These are phyloP conservation scores for Dicycla oo DNA, from an alignment of 2,888 invertebrate species.

Conservation along the genomic window DNA sequence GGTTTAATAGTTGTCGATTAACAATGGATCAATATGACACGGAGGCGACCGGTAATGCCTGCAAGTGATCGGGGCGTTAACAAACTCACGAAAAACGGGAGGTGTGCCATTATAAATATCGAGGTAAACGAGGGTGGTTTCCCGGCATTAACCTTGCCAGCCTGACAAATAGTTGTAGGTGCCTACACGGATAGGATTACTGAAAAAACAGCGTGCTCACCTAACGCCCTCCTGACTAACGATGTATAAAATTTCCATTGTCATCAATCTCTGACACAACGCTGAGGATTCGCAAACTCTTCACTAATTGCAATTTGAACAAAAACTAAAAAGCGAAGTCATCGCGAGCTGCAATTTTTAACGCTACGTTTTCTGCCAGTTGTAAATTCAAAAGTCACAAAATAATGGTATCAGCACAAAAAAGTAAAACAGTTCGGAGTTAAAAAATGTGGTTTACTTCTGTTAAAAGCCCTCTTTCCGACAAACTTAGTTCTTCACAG, in stretches of 20 bases:
- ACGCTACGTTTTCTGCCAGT: conserved; percentile 81
- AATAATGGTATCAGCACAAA: conserved; percentile 67
- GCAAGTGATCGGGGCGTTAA: conserved; percentile 58
- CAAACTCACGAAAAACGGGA: conserved; percentile 54
- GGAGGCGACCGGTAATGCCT: conserved; percentile 49
- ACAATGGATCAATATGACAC: conserved; percentile 70
- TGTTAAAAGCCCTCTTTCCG: conserved; percentile 40
- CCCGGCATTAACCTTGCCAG: conserved; percentile 74
- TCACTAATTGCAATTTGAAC: conserved; percentile 90
- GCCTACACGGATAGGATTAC: conserved; percentile 84
- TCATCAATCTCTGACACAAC: conserved; percentile 90
- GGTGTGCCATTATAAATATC: conserved; percentile 67
- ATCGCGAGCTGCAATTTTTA: conserved; percentile 87
- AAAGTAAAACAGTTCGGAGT: conserved; percentile 58
- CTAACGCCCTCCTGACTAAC: conserved; percentile 88
- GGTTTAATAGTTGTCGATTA: conserved; percentile 78
- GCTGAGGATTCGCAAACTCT: conserved; percentile 89
- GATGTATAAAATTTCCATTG: conserved; percentile 91
- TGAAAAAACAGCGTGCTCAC: conserved; percentile 87
- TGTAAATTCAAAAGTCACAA: conserved; percentile 72
- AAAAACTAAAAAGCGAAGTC: conserved; percentile 89
- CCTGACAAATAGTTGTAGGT: conserved; percentile 79
- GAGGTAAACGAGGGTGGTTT: conserved; percentile 71
- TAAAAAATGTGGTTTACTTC: conserved; percentile 60
- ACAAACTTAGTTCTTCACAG: conserved; percentile 33